These are phyloP conservation scores for Echinarachnius parma DNA, from an alignment of 53 echinoderm and acorn worm genomes.

Conservation along the genomic window DNA sequence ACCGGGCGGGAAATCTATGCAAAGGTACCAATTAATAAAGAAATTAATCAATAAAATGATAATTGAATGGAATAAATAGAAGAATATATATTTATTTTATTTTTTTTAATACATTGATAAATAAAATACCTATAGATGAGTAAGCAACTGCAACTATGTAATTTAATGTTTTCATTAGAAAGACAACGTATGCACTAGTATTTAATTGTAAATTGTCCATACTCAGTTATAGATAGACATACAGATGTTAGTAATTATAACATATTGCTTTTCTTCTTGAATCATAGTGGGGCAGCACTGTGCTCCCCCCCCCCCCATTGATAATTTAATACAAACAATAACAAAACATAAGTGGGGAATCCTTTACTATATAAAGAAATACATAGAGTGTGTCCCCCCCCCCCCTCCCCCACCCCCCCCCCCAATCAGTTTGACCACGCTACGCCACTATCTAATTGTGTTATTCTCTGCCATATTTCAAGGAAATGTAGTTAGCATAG, in stretches of 20 bases:
- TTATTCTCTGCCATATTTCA: no score
- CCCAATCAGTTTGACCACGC: no score
- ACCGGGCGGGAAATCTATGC: conserved; percentile 22
- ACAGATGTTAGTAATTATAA: background rate
- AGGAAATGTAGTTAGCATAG: no score
- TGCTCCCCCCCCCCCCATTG: no score
- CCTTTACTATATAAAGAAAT: no score
- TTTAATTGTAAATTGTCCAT: background rate
- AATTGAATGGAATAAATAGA: background rate
- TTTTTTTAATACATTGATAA: background rate
- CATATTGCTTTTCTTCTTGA: background rate
- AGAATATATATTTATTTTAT: no score
- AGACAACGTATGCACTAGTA: background rate
- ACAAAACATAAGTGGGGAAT: no score
- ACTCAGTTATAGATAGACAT: background rate
- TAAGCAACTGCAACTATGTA: background rate
- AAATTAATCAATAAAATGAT: background rate
- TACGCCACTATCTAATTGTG: no score
- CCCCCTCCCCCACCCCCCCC: no score
- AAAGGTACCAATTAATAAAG: conserved; percentile 13
- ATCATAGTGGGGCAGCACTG: no score
- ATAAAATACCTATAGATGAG: background rate
- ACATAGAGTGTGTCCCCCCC: no score
- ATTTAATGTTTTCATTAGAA: background rate
- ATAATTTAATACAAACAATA: no score